phyloP scores from a whole-genome alignment of 2,113 vertebrate genomes.

The Aspiorhynchus laticeps region DNA sequence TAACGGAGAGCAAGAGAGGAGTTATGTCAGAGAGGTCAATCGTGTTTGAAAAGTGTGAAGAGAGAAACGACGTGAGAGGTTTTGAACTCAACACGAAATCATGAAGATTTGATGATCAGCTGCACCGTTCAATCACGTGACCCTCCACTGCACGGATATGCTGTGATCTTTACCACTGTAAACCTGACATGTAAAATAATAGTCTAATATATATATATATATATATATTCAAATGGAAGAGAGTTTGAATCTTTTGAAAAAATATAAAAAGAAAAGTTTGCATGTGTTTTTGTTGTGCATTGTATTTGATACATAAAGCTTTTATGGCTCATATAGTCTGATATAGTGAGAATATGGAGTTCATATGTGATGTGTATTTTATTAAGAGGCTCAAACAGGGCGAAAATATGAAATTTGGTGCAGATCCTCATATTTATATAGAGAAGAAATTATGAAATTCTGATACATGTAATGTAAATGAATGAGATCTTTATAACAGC shows the following conservation, averaged over 20 bases:
- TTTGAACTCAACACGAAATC: neutral
- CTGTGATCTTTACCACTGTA: neutral
- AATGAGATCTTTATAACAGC: neutral
- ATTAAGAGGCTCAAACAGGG: neutral
- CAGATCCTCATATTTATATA: neutral
- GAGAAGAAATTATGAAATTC: neutral
- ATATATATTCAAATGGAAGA: neutral
- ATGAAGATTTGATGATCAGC: conserved; percentile 25
- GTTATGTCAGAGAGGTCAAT: conserved; percentile 32
- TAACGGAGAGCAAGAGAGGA: neutral
- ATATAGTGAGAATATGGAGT: too few relatives aligned
- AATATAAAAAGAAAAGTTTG: neutral
- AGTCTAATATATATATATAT: neutral
- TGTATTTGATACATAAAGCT: neutral
- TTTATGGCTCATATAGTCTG: neutral
- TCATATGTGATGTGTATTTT: neutral
- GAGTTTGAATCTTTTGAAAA: neutral
- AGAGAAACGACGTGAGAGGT: neutral
- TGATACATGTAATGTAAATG: neutral
- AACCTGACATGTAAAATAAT: neutral
- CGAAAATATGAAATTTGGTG: neutral
- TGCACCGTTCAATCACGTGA: neutral
- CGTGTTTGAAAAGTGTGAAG: conserved; percentile 36
- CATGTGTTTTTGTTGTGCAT: too few relatives aligned
- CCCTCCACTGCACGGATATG: neutral